These are phyloP conservation scores for Stigmatopora nigra DNA, from an alignment of 2,113 vertebrate genomes.

Conservation along the genomic window DNA sequence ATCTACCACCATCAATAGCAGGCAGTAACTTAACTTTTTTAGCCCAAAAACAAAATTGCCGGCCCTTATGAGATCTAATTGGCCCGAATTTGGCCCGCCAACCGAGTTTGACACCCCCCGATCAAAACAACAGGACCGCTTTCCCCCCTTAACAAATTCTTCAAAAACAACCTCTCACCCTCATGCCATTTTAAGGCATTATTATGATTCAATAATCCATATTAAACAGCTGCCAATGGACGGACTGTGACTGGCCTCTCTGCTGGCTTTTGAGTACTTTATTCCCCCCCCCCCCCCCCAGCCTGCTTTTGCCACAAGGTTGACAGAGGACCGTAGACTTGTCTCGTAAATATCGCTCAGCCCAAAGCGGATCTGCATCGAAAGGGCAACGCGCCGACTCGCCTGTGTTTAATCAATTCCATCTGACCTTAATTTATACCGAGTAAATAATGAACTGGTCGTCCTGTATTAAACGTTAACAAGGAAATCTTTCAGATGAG, in stretches of 20 bases:
- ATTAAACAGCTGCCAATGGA: slow-evolving; percentile 21
- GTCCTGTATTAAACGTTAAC: slow-evolving; percentile 50
- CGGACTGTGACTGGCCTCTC: slow-evolving; percentile 32
- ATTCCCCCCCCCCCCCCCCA: no score
- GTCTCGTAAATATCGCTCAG: slow-evolving; percentile 51
- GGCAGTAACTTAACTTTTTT: no score
- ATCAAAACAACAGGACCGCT: slow-evolving; percentile 6
- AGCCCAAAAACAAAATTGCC: no score
- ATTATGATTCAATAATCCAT: slow-evolving; percentile 28
- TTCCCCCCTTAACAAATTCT: slow-evolving; percentile 1
- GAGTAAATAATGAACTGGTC: slow-evolving; percentile 62
- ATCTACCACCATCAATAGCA: no score
- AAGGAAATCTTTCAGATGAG: slow-evolving; percentile 28
- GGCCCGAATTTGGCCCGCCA: no score
- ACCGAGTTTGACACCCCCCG: background rate
- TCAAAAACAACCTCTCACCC: background rate
- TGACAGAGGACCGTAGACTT: slow-evolving; percentile 41
- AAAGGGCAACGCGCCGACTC: slow-evolving; percentile 43
- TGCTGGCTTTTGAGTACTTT: slow-evolving; percentile 29
- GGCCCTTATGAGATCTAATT: no score
- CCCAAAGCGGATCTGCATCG: slow-evolving; percentile 50
- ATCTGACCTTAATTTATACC: slow-evolving; percentile 60
- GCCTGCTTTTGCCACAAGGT: slow-evolving; percentile 39
- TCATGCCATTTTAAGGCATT: background rate
- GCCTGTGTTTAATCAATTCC: slow-evolving; percentile 53